Base-by-base conservation (phyloP, 2,888 invertebrate species). In the Zygothrica quintamaculata region DNA sequence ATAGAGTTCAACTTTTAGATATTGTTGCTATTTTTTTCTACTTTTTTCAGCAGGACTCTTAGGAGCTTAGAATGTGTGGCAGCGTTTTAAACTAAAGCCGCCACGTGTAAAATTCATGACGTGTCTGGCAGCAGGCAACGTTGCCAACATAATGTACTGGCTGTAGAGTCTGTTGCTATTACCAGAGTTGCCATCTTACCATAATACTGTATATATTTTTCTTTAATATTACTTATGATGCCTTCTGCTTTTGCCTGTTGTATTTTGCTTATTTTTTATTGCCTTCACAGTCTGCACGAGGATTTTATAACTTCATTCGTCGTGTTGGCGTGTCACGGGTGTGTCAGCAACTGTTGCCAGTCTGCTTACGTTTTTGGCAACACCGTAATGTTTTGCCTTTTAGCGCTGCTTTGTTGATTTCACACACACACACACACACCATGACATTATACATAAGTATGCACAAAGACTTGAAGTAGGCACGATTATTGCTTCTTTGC, bases 101-200 rank as follows among this genome's bases (percentile, higher is more conserved):
- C 43, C 46, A 69, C 62, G 77, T 80, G 77, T 67, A 75, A 81
- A 81, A 77, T 81, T 78, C 85, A 84, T 81, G 74, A 67, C 84
- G 82, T 81, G 82, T 74, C 64, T 64, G 74, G 74, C 78, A 66
- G 58, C 60, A 74, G 74, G 72, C 69, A 77, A 64, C 61, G 62
- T 64, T 56, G n/a, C n/a, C 74, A 84, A 84, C 81, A 78, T 77
- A 77, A 84, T 78, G 69, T 77, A 84, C 81, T 84, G 78, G 79
- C n/a, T n/a, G n/a, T n/a, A n/a, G 53, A 65, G 75, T 52, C 37
- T 34, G 13, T 39, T 31, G 15, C 57, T 31, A 52, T 65, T 56
- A 43, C 37, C 40, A 11, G 25, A 29, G 39, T 52, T 48, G 29
- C 57, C 44, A 44, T 33, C 56, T 13, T 53, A 51, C 65, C 51